Base-by-base conservation (phyloP, 2,113 vertebrate species). In the Oostethus manadensis region DNA sequence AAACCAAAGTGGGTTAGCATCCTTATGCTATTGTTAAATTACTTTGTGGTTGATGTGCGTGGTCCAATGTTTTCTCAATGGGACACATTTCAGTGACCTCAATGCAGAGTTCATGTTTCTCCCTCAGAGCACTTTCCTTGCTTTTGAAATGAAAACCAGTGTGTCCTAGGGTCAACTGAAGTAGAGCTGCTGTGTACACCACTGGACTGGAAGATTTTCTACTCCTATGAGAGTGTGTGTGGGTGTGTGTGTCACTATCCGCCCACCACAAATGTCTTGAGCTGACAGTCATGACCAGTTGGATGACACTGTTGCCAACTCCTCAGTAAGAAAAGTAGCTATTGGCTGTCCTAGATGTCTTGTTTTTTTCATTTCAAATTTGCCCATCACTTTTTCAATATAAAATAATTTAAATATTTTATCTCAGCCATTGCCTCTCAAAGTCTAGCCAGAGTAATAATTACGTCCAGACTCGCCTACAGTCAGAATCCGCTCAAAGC, bases 231-330 rank as follows among this genome's bases (percentile, higher is more conserved):
- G 47, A 42, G 57, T 53, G 49, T 56, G 70, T 58, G 60, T 45
- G 55, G 46, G 61, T 29, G 58, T 38, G 56, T 21, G 66, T 10
- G 26, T 74, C 62, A 58, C 62, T 79, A 83, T 86, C 83, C 86
- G 83, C 77, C 51, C 51, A 14, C 76, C 67, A 76, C 76, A 72
- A 80, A 62, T 46, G 23, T 20, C 23, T 66, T 65, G 53, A 64
- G 68, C 69, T 75, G 77, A 83, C 69, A 71, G 67, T 68, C 56
- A 46, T 60, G 56, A 63, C 80, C 86, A 84, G 84, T 81, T 89
- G 86, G 72, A 58, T 51, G 23, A 26, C 23, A 26, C 23, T 26
- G 23, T 26, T 26, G 23, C 23, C 23, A 26, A 26, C 23, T 26
- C 23, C 23, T 26, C 23, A 26, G 23, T 26, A 26, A 26, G 23